Evolutionary conservation across 2,888 invertebrate species (phyloP), one percentile per base, ranked within the genome.

Genomic region (Drosophila testacea): DNA sequence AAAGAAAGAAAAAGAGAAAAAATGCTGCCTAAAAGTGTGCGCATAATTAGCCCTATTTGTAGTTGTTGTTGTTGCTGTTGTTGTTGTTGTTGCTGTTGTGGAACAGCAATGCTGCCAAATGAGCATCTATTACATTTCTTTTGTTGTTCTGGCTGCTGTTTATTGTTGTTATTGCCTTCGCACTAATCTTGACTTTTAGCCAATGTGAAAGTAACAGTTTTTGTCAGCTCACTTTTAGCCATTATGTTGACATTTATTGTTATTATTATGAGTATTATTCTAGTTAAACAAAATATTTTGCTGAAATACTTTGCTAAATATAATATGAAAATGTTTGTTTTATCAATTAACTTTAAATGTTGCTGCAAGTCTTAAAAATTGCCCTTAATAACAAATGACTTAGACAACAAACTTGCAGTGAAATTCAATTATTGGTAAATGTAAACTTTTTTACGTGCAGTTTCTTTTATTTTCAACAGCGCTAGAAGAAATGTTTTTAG

Each of bases 1-100:
- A 59, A 38, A 54, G 32, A 72, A 50, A 48, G 27, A 42, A 6
- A 42, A 7, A 39, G 1, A 46, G 9, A 63, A 60, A 66, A 59
- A 59, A 32, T 13, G 13, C 56, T 77, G 73, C 54, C 69, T 67
- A 83, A 80, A 83, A 83, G 83, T 85, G 80, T 85, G 83, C 83
- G 85, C 85, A 78, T 82, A 83, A 85, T 83, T 83, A 85, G 85
- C 83, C 83, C 83, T 85, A 78, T 85, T 85, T 82, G 80, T 73
- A 77, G 70, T 64, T 71, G 69, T 59, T 63, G 28, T 46, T 68
- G 70, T 64, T 71, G 69, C 55, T 63, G 28, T 46, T 68, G 41
- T 64, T 71, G 56, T 66, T 41, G 69, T 61, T 71, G 60, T 66
- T 41, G 69, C 50, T 63, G 72, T 50, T 71, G 71, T 36, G 41